These are phyloP conservation scores for Morpho achilles DNA, from an alignment of 2,888 invertebrate species.

Conservation along the genomic window DNA sequence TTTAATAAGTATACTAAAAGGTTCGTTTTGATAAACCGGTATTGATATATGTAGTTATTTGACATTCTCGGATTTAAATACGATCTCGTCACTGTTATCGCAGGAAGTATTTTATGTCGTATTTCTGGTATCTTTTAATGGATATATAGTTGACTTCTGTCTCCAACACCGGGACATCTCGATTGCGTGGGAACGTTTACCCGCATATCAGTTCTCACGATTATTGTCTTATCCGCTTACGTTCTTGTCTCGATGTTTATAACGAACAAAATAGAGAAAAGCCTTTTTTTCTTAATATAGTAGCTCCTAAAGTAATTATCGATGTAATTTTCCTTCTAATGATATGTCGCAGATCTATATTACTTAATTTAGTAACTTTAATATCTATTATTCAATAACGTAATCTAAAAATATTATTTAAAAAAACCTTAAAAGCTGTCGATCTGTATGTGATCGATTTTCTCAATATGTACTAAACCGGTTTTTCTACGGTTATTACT, in stretches of 20 bases:
- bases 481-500: too few relatives aligned
- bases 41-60: neutral
- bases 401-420: too few relatives aligned
- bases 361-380: too few relatives aligned
- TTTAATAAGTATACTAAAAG: too few relatives aligned
- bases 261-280: conserved; percentile 35
- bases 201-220: conserved; percentile 47
- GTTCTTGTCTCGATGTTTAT: conserved; percentile 38
- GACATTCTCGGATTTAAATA: too few relatives aligned
- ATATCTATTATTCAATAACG: too few relatives aligned
- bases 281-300: conserved; percentile 4
- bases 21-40: conserved; percentile 1
- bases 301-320: neutral
- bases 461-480: too few relatives aligned
- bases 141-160: conserved; percentile 22
- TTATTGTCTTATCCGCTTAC: conserved; percentile 42
- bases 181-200: conserved; percentile 43
- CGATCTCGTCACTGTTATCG: conserved; percentile 1
- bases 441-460: too few relatives aligned
- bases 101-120: conserved; percentile 16
- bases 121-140: conserved; percentile 18
- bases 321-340: too few relatives aligned
- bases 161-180: conserved; percentile 22
- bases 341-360: too few relatives aligned
- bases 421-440: too few relatives aligned